Evolutionary conservation across 2,888 invertebrate species (phyloP).

Genomic region (Pseudococcus viburni): DNA sequence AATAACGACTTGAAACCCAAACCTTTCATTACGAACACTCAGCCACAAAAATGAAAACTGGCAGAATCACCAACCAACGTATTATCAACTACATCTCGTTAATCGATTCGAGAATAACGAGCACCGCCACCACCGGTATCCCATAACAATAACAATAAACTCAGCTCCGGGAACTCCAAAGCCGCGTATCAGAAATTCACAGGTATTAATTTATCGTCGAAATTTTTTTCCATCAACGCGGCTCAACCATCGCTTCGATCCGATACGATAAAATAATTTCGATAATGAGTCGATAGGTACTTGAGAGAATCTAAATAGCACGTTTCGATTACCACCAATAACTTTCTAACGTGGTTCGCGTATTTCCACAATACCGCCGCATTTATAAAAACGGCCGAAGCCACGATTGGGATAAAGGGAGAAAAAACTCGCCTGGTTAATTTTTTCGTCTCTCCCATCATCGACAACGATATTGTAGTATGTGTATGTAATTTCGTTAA

Average conservation of each 20-base stretch:
- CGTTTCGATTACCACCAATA: conserved; percentile 29
- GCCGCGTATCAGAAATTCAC: background rate
- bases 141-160: conserved; percentile 10
- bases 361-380: background rate
- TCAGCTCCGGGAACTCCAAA: background rate
- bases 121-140: background rate
- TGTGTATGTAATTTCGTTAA: background rate
- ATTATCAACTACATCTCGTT: background rate
- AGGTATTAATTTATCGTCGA: conserved; percentile 13
- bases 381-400: background rate
- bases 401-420: background rate
- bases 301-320: conserved; percentile 28
- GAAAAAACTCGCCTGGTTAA: background rate
- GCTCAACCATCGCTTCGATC: background rate
- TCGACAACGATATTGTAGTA: background rate
- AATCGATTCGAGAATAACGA: background rate
- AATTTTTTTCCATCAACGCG: background rate
- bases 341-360: background rate
- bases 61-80: background rate
- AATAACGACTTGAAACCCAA: background rate
- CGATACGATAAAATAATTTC: conserved; percentile 24
- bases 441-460: background rate
- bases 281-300: conserved; percentile 25
- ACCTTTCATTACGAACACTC: background rate
- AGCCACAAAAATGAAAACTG: background rate